A percentile compares a stretch with the other conserved stretches of the same genome.
These are phyloP conservation scores for Gambusia yucatana DNA, from an alignment of 2,797 vertebrate genomes.

Conservation along the genomic window DNA sequence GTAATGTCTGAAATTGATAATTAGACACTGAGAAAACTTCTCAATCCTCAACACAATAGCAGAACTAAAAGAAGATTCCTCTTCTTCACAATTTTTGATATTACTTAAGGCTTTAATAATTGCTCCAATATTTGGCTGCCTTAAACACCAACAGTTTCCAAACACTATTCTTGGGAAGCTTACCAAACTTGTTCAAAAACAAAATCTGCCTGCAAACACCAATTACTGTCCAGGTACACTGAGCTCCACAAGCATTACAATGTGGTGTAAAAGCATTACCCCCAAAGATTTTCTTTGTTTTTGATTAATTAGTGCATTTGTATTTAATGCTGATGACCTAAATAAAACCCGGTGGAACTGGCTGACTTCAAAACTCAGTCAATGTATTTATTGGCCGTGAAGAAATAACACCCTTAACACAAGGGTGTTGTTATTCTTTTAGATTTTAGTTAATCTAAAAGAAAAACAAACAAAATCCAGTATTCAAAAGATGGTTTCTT, in stretches of 20 bases:
- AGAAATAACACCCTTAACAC: not conserved
- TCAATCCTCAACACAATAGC: not conserved
- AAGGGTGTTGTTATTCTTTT: not conserved
- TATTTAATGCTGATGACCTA: not conserved
- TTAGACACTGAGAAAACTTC: not conserved
- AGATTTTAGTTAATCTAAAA: not conserved
- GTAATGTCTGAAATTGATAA: not conserved
- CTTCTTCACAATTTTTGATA: not conserved
- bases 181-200: not conserved
- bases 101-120: not conserved
- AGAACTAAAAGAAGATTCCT: not conserved
- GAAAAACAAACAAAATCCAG: not conserved
- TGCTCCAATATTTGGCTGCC: not conserved
- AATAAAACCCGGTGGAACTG: not conserved
- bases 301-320: not conserved
- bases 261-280: not conserved
- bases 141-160: not conserved
- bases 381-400: not conserved
- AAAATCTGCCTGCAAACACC: not conserved
- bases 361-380: not conserved
- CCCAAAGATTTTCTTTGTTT: not conserved
- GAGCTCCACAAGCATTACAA: not conserved
- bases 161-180: not conserved
- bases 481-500: not conserved
- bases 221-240: not conserved